Evolutionary conservation across 2,113 vertebrate species (phyloP).

Genomic region (Microcebus lehilahytsara): DNA sequence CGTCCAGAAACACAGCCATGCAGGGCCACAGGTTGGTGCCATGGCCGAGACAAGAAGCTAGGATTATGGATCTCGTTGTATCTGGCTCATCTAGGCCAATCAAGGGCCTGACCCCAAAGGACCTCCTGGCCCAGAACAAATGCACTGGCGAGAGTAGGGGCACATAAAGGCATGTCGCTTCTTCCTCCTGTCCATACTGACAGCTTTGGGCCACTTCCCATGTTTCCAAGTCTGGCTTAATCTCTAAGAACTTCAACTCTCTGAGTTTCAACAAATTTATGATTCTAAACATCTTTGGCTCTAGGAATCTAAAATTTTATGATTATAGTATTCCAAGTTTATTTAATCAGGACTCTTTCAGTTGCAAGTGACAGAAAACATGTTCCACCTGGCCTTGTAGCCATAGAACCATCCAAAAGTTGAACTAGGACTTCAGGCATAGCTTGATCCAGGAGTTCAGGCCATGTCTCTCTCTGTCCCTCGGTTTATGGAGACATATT

Average conservation of each 20-base stretch:
- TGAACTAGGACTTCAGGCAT: neutral
- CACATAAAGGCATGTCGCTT: neutral
- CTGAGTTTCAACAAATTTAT: neutral
- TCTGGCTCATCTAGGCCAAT: neutral
- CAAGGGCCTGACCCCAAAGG: neutral
- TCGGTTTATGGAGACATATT: neutral
- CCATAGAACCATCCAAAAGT: neutral
- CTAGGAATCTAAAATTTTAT: neutral
- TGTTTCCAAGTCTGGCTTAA: neutral
- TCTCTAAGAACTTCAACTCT: neutral
- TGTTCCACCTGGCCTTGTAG: neutral
- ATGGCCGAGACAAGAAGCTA: neutral
- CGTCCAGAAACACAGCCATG: neutral
- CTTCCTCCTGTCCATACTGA: neutral
- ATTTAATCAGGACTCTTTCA: neutral
- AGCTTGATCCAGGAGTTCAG: neutral
- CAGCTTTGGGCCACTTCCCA: neutral
- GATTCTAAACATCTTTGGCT: neutral
- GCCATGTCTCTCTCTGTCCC: neutral
- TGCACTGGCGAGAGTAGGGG: accelerated
- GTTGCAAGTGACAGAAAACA: neutral
- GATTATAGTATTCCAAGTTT: neutral
- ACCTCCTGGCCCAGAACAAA: neutral
- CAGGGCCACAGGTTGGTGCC: neutral
- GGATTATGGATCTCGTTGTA: neutral